These are phyloP conservation scores for Onychorhynchus coronatus DNA, from an alignment of 2,113 vertebrate genomes.

Conservation along the genomic window DNA sequence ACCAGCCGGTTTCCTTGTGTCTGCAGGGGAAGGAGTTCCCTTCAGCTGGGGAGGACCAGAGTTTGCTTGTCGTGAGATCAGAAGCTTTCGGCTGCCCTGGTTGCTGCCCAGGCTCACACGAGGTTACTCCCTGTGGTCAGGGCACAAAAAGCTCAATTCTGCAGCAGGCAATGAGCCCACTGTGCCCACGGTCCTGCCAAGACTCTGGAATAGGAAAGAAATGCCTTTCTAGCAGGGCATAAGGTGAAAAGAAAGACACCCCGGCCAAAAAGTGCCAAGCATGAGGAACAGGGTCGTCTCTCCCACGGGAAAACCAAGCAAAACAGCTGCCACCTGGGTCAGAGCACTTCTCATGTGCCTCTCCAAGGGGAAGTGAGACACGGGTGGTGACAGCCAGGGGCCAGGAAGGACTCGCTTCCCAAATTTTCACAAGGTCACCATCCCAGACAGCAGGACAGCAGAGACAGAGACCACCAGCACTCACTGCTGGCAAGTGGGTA, in stretches of 20 bases:
- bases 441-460: not conserved
- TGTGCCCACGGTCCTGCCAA: not conserved
- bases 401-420: not conserved
- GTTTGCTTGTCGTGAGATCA: not conserved
- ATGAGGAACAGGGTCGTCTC: accelerated
- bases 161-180: not conserved
- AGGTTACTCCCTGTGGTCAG: not conserved
- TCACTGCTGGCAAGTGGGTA: not conserved
- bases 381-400: accelerated
- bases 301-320: not conserved
- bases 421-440: not conserved
- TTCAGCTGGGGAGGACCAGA: not conserved
- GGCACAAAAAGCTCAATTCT: not conserved
- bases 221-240: not conserved
- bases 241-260: not conserved
- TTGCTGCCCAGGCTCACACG: not conserved
- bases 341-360: not conserved
- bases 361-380: not conserved
- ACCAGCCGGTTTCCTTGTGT: conserved; percentile 21
- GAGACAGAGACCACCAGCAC: not conserved
- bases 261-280: not conserved
- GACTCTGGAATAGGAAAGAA: not conserved
- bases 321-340: not conserved
- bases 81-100: not conserved
- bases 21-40: conserved; percentile 51